These are phyloP conservation scores for Spilogale gracilis DNA, from an alignment of 2,113 vertebrate species.

Conservation along the genomic window DNA sequence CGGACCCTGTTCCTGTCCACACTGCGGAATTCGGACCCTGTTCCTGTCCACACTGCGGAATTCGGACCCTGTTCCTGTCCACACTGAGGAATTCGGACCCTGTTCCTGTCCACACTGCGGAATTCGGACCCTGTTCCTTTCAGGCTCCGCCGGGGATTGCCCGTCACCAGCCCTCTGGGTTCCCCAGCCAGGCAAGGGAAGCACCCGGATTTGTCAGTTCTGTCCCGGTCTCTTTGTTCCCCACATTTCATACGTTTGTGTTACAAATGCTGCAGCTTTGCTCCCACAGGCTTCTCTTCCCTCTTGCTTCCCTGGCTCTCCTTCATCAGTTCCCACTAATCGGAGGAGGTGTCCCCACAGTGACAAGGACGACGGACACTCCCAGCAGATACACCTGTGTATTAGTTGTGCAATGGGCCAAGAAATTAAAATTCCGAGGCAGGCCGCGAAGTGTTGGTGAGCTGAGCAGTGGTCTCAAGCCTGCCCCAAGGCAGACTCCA, in stretches of 20 bases:
- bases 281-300: neutral
- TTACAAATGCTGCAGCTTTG: fast-evolving
- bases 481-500: neutral
- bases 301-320: neutral
- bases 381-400: neutral
- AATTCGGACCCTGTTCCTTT: neutral
- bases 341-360: neutral
- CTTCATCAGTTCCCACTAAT: neutral
- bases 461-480: neutral
- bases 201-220: neutral
- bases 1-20: too few species aligned
- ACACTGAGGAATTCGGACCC: neutral
- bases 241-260: fast-evolving
- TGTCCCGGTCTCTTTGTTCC: neutral
- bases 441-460: neutral
- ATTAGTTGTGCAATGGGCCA: neutral
- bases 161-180: fast-evolving
- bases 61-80: too few species aligned
- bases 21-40: neutral
- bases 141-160: neutral
- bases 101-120: too few species aligned
- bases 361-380: neutral
- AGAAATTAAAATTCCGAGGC: neutral
- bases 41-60: too few species aligned
- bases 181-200: neutral